Base-by-base conservation (phyloP, 92 coral and sea anemone genomes). In the Zoanthus solanderi region DNA sequence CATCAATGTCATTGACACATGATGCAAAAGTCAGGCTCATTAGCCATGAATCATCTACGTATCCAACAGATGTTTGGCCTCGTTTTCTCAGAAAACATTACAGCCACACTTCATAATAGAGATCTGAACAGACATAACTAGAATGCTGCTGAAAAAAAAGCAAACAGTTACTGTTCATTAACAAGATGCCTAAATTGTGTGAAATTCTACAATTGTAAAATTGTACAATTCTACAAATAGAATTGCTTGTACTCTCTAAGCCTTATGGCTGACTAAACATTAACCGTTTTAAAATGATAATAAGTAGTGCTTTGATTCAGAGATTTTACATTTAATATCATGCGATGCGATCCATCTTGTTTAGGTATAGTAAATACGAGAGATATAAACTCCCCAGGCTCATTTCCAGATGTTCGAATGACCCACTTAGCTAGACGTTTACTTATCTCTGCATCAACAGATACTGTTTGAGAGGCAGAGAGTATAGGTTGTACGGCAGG, bases 221-320 rank as follows among this genome's bases (percentile, higher is more conserved):
- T 23, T 23, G 23, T 23, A 23, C 23, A 23, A 23, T 23, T 23
- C 23, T 23, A 23, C 23, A 23, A 23, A 23, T 23, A 23, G 23
- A 23, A 23, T 23, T 23, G 23, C 23, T 23, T 23, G 23, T 23
- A 23, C 34, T 72, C 69, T 78, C 84, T 86, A 65, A 90, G 85
- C 53, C 89, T n/a, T 46, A 90, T 57, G 63, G 77, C 82, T 52
- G 92, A 72, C 76, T 68, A 79, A 71, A 90, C 14, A 32, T 45
- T 65, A 78, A 85, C 92, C 90, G 87, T 90, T 72, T 90, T 79
- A 66, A 83, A 90, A 76, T 90, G 91, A 69, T 83, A 83, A 68
- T 87, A 63, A 17, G 83, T 78, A 14, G 75, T 77, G 72, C 75
- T 61, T 48, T 72, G 46, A 79, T 84, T 87, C 76, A 91, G 68